Conservation (phyloP, 2,888 invertebrate species). For the Ectropis crepuscularia region DNA sequence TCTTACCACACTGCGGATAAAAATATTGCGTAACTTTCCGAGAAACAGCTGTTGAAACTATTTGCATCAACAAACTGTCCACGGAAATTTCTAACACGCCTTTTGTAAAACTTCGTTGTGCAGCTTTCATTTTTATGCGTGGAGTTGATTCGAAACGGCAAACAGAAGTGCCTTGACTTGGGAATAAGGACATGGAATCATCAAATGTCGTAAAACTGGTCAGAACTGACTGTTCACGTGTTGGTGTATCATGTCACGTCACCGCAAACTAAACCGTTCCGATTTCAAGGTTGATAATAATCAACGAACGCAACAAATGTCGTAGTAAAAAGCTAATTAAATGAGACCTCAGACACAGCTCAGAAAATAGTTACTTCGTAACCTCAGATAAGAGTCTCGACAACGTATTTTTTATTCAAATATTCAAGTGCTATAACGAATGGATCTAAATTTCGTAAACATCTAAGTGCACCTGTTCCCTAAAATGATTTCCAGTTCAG, state of each 20-base stretch:
- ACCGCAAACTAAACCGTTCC: constrained; percentile 42
- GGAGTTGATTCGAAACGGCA: constrained; percentile 2
- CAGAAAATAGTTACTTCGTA: too few relatives aligned
- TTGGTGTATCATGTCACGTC: constrained; percentile 54
- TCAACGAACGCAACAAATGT: constrained; percentile 46
- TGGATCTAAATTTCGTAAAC: constrained; percentile 20
- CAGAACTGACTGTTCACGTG: constrained; percentile 48
- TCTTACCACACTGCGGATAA: constrained; percentile 1
- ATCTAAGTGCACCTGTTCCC: constrained; percentile 37
- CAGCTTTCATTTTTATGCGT: constrained; percentile 5
- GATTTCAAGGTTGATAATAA: constrained; percentile 51
- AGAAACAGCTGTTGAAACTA: constrained; percentile 23
- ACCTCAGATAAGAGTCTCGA: constrained; percentile 25
- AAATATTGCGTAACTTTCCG: constrained; percentile 15
- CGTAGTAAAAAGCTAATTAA: constrained; percentile 50
- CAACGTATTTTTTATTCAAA: constrained; percentile 4
- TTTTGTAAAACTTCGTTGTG: constrained; percentile 8
- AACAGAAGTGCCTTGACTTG: background rate
- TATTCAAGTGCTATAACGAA: constrained; percentile 23
- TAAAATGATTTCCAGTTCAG: constrained; percentile 37
- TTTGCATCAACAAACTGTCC: constrained; percentile 27
- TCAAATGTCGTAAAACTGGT: constrained; percentile 15
- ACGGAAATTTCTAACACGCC: constrained; percentile 13
- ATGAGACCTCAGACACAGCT: constrained; percentile 37
- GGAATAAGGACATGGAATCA: constrained; percentile 9